phyloP scores from a whole-genome alignment of 2,797 vertebrate species.

The Rhabdophis nuchalis region DNA sequence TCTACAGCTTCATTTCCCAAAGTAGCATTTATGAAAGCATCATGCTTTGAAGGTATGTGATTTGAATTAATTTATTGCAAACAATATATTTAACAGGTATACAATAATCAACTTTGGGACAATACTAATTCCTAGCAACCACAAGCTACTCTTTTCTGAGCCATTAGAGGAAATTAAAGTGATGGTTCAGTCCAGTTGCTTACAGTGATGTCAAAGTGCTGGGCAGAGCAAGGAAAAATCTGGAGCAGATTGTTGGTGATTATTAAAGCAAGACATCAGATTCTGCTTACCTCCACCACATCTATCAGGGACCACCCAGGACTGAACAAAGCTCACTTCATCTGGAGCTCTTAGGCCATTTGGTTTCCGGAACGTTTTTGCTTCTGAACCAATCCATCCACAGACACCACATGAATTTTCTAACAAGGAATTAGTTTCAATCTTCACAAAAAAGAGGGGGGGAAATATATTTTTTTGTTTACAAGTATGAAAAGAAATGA shows the following conservation, averaged over 20 bases:
- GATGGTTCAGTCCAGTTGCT: neutral
- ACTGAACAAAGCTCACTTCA: slow-evolving; percentile 71
- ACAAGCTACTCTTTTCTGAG: neutral
- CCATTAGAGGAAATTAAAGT: neutral
- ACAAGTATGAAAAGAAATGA: neutral
- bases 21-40: neutral
- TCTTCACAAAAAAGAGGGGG: slow-evolving; percentile 61
- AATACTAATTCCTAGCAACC: neutral
- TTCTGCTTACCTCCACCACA: slow-evolving; percentile 65
- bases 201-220: neutral
- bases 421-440: slow-evolving; percentile 73
- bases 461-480: neutral
- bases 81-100: neutral
- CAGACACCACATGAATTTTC: slow-evolving; percentile 79
- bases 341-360: slow-evolving; percentile 66
- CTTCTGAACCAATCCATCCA: slow-evolving; percentile 75
- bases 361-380: slow-evolving; percentile 73
- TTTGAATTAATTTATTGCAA: neutral
- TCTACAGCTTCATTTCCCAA: neutral
- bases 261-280: neutral
- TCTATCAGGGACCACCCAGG: slow-evolving; percentile 76
- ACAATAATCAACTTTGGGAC: neutral
- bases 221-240: neutral
- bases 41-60: neutral
- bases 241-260: neutral